Evolutionary conservation across 2,888 invertebrate genomes (phyloP), one percentile per base, ranked within the genome.

Genomic region (Sphinx pinastri): DNA sequence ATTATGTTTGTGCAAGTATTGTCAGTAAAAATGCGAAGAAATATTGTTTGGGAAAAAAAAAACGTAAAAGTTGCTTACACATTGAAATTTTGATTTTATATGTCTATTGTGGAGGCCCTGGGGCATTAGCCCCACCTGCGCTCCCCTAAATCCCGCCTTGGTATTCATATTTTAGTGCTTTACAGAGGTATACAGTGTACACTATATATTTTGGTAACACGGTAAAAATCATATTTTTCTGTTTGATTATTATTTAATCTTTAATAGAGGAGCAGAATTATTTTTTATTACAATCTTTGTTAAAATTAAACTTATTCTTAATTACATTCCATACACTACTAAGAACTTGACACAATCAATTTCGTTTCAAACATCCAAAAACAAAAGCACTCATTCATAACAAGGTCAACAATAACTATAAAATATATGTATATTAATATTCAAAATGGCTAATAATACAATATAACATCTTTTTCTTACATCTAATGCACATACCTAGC

Each of bases 401-500:
- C 73, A 81, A 81, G 72, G 72, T 74, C 75, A 85, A 84, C 80
- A 77, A 76, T 75, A 83, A 81, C 76, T 73, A 79, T 80, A 83
- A 79, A 80, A 75, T 78, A 73, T 73, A 79, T 75, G 74, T 76
- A 60, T 59, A 60, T 79, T 38, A 38, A 19, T 79, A 79, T 81
- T 70, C 74, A 81, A 80, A 81, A 77, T 78, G 75, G 76, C 75
- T 78, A 78, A 79, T 77, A 78, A 77, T 75, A 77, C 67, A 69
- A 75, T 75, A 57, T 74, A 72, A 79, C 75, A 75, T 78, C 73
- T 79, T 78, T 76, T 71, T 52, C 81, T 83, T 84, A 81, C 49
- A 79, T 73, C 74, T 67, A 71, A 74, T 71, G 71, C 70, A 76
- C 71, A 78, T 70, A 75, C 72, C 75, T 77, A 79, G 71, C 75